Conservation (phyloP, 2,888 invertebrate genomes). For the Epinotia nisella region DNA sequence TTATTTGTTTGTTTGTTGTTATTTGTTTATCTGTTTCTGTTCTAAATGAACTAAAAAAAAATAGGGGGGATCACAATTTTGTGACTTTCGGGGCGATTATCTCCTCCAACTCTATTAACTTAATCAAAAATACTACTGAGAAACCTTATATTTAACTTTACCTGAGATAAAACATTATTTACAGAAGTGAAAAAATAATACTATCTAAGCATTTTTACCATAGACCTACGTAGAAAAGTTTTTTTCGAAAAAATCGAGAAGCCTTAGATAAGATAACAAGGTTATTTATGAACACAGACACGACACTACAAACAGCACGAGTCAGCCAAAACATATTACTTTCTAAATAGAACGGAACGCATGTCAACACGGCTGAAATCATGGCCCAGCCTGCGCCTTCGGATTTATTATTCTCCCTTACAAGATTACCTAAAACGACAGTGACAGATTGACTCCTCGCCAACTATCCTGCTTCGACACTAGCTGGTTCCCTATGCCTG, state of each 20-base stretch:
- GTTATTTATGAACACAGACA: constrained; percentile 17
- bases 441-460: constrained; percentile 78
- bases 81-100: too few species aligned
- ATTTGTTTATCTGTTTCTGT: too few species aligned
- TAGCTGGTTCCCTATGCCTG: constrained; percentile 46
- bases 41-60: too few species aligned
- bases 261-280: not conserved
- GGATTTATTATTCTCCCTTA: constrained; percentile 79
- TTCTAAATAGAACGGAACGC: constrained; percentile 55
- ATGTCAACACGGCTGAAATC: constrained; percentile 70
- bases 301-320: constrained; percentile 29
- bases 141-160: too few species aligned
- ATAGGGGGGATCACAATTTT: too few species aligned
- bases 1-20: too few species aligned
- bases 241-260: not conserved
- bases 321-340: constrained; percentile 49
- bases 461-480: constrained; percentile 58
- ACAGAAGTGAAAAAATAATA: too few species aligned
- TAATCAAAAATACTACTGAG: too few species aligned
- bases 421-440: constrained; percentile 81
- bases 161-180: too few species aligned
- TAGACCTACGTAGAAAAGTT: too few species aligned
- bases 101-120: too few species aligned
- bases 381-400: constrained; percentile 64
- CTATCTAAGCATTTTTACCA: too few species aligned